These are phyloP conservation scores for Spatula clypeata DNA, from an alignment of 2,797 vertebrate species.

Conservation along the genomic window DNA sequence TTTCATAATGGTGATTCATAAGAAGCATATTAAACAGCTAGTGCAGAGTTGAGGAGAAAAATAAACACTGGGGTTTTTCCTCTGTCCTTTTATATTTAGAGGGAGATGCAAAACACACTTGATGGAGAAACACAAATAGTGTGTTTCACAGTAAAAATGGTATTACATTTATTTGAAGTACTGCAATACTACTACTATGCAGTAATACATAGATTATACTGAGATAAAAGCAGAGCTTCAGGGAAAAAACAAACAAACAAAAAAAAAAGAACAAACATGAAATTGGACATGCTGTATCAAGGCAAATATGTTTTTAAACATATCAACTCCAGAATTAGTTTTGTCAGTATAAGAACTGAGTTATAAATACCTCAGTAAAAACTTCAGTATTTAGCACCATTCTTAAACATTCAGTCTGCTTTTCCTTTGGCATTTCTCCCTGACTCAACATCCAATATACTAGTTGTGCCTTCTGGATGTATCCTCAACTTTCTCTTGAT, in stretches of 20 bases:
- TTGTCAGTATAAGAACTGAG: neutral
- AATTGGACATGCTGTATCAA: neutral
- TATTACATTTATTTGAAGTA: neutral
- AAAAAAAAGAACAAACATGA: neutral
- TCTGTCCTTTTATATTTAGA: neutral
- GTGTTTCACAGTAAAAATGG: neutral
- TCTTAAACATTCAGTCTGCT: neutral
- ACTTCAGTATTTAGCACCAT: neutral
- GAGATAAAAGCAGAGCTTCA: neutral
- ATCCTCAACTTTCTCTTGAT: neutral
- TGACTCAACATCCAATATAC: neutral
- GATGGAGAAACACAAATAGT: neutral
- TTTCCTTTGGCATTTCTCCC: neutral
- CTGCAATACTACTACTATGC: neutral
- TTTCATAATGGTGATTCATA: slow-evolving; percentile 54
- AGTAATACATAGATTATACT: neutral
- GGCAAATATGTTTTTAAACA: slow-evolving; percentile 19
- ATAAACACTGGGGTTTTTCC: neutral
- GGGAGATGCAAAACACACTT: neutral
- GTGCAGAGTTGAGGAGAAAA: slow-evolving; percentile 34
- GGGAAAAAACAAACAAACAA: neutral
- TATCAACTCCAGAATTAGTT: neutral
- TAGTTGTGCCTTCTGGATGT: neutral
- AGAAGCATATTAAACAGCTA: slow-evolving; percentile 46
- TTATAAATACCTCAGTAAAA: neutral